phyloP scores from a whole-genome alignment of 2,113 vertebrate species.

The Lasiurus borealis region DNA sequence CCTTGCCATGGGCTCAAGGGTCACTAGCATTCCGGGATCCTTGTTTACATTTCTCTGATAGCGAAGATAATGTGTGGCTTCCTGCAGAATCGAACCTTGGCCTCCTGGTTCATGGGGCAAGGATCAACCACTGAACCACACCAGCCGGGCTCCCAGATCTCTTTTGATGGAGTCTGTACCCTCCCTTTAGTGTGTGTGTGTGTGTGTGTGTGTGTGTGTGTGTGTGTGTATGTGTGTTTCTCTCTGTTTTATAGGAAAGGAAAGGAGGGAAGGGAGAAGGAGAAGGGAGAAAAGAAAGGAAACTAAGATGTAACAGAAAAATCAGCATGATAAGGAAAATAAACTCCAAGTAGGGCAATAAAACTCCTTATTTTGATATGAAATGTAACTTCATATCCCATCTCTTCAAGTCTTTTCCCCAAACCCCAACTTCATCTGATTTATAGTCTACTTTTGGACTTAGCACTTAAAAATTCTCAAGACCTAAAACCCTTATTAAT shows the following conservation, averaged over 20 bases:
- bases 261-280: not conserved
- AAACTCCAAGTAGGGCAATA: not conserved
- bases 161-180: not conserved
- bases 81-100: too few species aligned
- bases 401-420: not conserved
- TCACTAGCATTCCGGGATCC: too few species aligned
- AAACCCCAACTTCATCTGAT: not conserved
- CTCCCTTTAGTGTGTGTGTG: not conserved
- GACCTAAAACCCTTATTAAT: not conserved
- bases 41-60: too few species aligned
- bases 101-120: too few species aligned
- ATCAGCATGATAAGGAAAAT: not conserved
- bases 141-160: not conserved
- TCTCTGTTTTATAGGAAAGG: not conserved
- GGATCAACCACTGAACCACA: too few species aligned
- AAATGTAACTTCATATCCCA: not conserved
- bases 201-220: too few species aligned
- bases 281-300: not conserved
- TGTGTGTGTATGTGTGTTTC: not conserved
- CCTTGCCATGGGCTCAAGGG: too few species aligned
- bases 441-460: not conserved
- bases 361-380: not conserved
- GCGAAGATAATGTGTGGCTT: too few species aligned
- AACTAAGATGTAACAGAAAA: not conserved
- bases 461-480: constrained; percentile 1